phyloP scores from a whole-genome alignment of 2,797 vertebrate species.

The Falco columbarius region DNA sequence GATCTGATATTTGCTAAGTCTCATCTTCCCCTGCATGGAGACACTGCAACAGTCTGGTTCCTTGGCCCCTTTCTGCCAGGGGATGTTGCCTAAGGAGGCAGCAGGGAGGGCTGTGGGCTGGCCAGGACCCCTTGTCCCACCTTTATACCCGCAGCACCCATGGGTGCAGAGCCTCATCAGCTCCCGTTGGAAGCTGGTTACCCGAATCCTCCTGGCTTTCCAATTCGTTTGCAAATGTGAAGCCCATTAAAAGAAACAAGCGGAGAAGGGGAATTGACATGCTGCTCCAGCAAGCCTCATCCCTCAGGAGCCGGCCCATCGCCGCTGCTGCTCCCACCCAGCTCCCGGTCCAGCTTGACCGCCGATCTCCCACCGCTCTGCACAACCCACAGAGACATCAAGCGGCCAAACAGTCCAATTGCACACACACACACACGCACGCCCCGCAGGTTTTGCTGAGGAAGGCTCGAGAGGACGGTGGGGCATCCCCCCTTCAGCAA shows the following conservation, averaged over 20 bases:
- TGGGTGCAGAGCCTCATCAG: background rate
- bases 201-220: background rate
- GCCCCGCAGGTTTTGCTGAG: background rate
- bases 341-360: background rate
- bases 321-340: background rate
- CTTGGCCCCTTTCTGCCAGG: background rate
- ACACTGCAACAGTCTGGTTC: background rate
- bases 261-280: background rate
- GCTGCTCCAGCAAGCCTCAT: background rate
- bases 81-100: background rate
- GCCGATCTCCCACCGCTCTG: background rate
- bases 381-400: constrained; percentile 43
- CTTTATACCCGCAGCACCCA: background rate
- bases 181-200: background rate
- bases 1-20: background rate
- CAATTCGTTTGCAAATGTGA: background rate
- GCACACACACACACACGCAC: too few relatives aligned
- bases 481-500: background rate
- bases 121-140: background rate
- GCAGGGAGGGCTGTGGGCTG: background rate
- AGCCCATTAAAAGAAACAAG: background rate
- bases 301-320: background rate
- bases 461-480: background rate
- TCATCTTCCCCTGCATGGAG: background rate
- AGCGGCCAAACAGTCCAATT: background rate